phyloP scores from a whole-genome alignment of 92 coral and sea anemone species.

The Diadumene lineata region DNA sequence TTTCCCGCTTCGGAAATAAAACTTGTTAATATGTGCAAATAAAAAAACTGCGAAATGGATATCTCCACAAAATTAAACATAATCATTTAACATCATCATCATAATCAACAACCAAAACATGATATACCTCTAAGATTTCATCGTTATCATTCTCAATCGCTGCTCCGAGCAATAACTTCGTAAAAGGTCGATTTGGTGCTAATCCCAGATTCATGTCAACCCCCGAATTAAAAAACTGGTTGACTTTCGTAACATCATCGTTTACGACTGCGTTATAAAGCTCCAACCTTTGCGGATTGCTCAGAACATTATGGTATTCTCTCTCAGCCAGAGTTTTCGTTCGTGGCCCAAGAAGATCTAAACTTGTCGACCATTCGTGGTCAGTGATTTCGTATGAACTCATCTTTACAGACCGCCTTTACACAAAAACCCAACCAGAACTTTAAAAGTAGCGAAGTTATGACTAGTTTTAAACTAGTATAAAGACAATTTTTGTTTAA shows the following conservation, averaged over 20 bases:
- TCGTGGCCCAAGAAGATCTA: not conserved
- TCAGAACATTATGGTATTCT: slow-evolving; percentile 15
- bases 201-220: not conserved
- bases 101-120: not conserved
- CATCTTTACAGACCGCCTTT: no score
- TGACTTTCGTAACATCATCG: not conserved
- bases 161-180: slow-evolving; percentile 18
- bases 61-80: no score
- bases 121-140: slow-evolving; percentile 7
- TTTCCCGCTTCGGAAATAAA: no score
- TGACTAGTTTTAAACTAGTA: no score
- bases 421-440: no score
- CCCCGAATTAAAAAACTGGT: not conserved
- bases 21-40: no score
- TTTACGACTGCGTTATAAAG: slow-evolving; percentile 12
- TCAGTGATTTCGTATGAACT: no score
- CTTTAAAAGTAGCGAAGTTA: no score
- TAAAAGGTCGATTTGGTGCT: slow-evolving; percentile 1
- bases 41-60: no score
- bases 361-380: not conserved
- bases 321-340: slow-evolving; percentile 22
- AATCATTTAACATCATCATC: not conserved
- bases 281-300: slow-evolving; percentile 3
- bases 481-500: no score
- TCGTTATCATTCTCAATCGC: slow-evolving; percentile 32